Base-by-base conservation (phyloP, 1,140 invertebrate species). In the Arion vulgaris region DNA sequence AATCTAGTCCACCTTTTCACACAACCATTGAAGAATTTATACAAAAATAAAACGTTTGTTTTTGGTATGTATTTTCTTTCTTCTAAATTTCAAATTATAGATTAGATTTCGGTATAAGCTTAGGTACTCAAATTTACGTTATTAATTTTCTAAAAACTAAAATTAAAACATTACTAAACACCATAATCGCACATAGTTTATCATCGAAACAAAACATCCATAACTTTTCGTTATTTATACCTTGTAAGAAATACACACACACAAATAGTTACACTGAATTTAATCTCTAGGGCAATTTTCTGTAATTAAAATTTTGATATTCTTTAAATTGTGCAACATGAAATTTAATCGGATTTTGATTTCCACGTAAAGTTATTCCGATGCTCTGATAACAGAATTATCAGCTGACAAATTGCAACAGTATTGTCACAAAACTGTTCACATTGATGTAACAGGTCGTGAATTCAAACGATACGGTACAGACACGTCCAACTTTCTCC, bases 1-100 rank as follows among this genome's bases (percentile, higher is more conserved):
- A 36, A 51, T 82, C 49, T n/a, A 57, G 26, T 62, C 66, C 66
- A 41, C 26, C 36, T 79, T 68, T 36, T 66, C 17, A 79, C 5
- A 62, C 38, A 57, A n/a, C 53, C 53, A 57, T 57, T 57, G 19
- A 57, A 57, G 1, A 4, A 4, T 15, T 57, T 57, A 19, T 19
- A 23, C 17, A 57, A 57, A n/a, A 5, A 19, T 11, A n/a, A 4
- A 57, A 57, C 19, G 26, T 57, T 57, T 45, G 41, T n/a, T n/a
- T n/a, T n/a, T n/a, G n/a, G n/a, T n/a, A n/a, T n/a, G n/a, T n/a
- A n/a, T n/a, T n/a, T n/a, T n/a, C n/a, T n/a, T n/a, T n/a, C n/a
- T n/a, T n/a, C n/a, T n/a, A 57, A 57, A 57, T 2, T 57, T 23
- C 26, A 57, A 57, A 57, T 19, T 19, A n/a, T 23, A 23, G 53